A percentile compares a stretch with the other conserved stretches of the same genome.
Evolutionary conservation across 1,140 invertebrate species (phyloP).

Genomic region (Cecropterus lyciades): DNA sequence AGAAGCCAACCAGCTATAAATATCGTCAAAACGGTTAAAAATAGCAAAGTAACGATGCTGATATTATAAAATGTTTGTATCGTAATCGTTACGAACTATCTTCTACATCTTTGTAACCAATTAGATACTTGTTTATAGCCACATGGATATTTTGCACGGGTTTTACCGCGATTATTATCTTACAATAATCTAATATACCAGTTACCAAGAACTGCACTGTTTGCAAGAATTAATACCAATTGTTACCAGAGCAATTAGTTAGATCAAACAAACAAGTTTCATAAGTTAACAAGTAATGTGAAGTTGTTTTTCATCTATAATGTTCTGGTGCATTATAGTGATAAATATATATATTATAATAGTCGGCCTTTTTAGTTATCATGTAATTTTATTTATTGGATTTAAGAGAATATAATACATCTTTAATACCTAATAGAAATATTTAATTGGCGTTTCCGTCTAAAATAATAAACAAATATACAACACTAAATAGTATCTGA

Average conservation of each 20-base stretch:
- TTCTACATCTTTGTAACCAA: not conserved
- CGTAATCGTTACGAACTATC: not conserved
- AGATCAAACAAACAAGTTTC: conserved; percentile 10
- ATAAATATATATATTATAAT: not conserved
- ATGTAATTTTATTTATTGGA: too few species aligned
- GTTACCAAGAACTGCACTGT: conserved; percentile 9
- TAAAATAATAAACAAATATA: too few species aligned
- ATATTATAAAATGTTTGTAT: too few species aligned
- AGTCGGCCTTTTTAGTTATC: not conserved
- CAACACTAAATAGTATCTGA: too few species aligned
- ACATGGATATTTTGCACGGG: not conserved
- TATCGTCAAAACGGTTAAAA: too few species aligned
- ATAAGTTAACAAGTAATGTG: not conserved
- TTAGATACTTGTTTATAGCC: not conserved
- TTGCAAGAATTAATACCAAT: conserved; percentile 9
- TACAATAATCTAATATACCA: not conserved
- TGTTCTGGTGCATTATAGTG: not conserved
- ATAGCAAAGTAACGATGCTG: too few species aligned
- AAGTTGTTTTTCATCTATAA: not conserved
- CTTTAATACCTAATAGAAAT: too few species aligned
- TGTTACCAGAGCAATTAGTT: conserved; percentile 3
- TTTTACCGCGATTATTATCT: conserved; percentile 3
- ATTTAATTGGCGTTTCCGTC: too few species aligned
- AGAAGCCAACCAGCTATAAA: too few species aligned
- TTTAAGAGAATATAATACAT: too few species aligned